Conservation (phyloP, 1,140 invertebrate species). For the Macrosteles quadrilineatus region DNA sequence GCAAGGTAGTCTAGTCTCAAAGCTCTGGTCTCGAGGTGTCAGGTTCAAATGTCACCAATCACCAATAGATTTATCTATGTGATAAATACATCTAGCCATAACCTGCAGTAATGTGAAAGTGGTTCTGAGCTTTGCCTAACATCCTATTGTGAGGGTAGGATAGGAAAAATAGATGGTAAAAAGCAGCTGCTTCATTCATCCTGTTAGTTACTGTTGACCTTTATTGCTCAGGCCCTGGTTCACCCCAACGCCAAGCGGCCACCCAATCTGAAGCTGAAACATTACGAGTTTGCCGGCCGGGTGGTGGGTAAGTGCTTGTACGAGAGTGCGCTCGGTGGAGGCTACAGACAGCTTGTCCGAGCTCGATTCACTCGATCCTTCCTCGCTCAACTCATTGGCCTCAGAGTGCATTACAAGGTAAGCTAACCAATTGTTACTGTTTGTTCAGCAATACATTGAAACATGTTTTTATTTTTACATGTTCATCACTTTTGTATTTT, state of each 20-base stretch:
- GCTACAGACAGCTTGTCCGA: conserved; percentile 85
- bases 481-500: not conserved
- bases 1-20: too few species aligned
- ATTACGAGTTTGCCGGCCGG: conserved; percentile 92
- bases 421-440: conserved; percentile 29
- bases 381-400: conserved; percentile 89
- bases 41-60: too few species aligned
- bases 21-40: too few species aligned
- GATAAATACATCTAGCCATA: too few species aligned
- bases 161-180: too few species aligned
- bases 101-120: too few species aligned
- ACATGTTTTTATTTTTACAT: not conserved
- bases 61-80: too few species aligned
- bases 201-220: too few species aligned
- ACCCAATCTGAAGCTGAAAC: conserved; percentile 75
- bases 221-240: conserved; percentile 66
- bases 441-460: not conserved
- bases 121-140: too few species aligned
- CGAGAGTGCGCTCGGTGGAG: conserved; percentile 85
- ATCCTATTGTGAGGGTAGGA: too few species aligned
- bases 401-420: conserved; percentile 88
- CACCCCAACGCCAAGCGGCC: conserved; percentile 83
- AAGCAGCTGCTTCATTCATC: too few species aligned
- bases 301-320: conserved; percentile 93
- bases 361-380: conserved; percentile 92